Evolutionary conservation across 2,888 invertebrate species (phyloP).

Genomic region (Sialis lutaria): DNA sequence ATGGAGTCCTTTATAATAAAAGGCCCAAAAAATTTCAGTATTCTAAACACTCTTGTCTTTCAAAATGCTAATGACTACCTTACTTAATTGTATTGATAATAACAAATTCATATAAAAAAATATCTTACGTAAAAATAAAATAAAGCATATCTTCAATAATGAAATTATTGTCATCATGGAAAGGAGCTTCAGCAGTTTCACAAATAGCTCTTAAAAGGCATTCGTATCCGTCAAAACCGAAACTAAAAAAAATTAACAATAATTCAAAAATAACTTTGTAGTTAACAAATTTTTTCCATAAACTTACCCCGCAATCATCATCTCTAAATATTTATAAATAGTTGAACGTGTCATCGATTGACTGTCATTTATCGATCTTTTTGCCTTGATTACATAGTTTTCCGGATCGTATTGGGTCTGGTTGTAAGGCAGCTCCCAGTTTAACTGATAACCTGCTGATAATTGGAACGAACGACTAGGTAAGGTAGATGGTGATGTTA

Average conservation of each 20-base stretch:
- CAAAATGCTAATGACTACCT: too few species aligned
- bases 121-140: conserved; percentile 4
- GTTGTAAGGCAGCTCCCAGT: conserved; percentile 1
- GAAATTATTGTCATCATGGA: neutral
- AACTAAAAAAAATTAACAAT: neutral
- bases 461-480: neutral
- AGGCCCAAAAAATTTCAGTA: too few species aligned
- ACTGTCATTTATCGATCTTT: neutral
- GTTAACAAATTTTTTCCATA: neutral
- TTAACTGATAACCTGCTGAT: conserved; percentile 2
- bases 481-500: conserved; percentile 1
- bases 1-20: too few species aligned
- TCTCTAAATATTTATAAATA: neutral
- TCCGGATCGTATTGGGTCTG: neutral
- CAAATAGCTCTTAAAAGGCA: conserved; percentile 4
- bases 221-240: conserved; percentile 3
- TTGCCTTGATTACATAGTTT: neutral
- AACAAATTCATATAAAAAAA: neutral
- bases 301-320: conserved; percentile 1
- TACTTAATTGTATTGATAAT: too few species aligned
- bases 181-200: conserved; percentile 3
- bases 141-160: conserved; percentile 2
- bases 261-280: neutral
- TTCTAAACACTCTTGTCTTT: too few species aligned
- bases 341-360: neutral